Evolutionary conservation across 2,888 invertebrate genomes (phyloP).

Genomic region (Leptinotarsa rubiginosa): DNA sequence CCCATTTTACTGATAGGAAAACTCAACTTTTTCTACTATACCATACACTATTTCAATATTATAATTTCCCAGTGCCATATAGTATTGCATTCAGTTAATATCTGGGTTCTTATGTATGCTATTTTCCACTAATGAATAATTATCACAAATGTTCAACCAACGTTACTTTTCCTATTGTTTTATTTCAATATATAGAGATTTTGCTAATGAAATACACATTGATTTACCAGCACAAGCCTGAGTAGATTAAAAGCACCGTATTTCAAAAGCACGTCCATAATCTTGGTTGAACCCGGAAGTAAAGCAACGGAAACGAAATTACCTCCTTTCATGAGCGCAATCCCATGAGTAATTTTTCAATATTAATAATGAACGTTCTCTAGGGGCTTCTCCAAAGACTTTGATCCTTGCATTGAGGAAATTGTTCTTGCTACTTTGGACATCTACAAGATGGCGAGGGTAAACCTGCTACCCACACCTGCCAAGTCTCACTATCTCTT

Average conservation of each 20-base stretch:
- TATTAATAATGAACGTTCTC: constrained; percentile 50
- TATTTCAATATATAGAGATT: no score
- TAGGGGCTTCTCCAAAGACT: constrained; percentile 94
- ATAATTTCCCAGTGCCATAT: no score
- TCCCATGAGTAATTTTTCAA: background rate
- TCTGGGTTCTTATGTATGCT: no score
- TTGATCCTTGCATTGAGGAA: constrained; percentile 91
- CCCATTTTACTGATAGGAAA: no score
- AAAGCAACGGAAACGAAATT: background rate
- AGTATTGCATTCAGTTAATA: no score
- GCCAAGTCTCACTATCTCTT: constrained; percentile 95
- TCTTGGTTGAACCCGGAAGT: background rate
- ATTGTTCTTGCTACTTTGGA: constrained; percentile 87
- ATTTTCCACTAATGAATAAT: no score
- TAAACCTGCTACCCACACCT: constrained; percentile 90
- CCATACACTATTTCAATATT: no score
- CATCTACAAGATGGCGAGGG: constrained; percentile 85
- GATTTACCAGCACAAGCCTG: no score
- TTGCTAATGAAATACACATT: no score
- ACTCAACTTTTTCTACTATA: no score
- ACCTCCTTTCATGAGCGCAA: background rate
- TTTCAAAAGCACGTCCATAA: background rate
- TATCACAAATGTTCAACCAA: no score
- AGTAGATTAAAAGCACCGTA: background rate
- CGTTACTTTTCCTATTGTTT: no score